Conservation (phyloP, 1,140 invertebrate genomes). For the Drosophila suzukii region DNA sequence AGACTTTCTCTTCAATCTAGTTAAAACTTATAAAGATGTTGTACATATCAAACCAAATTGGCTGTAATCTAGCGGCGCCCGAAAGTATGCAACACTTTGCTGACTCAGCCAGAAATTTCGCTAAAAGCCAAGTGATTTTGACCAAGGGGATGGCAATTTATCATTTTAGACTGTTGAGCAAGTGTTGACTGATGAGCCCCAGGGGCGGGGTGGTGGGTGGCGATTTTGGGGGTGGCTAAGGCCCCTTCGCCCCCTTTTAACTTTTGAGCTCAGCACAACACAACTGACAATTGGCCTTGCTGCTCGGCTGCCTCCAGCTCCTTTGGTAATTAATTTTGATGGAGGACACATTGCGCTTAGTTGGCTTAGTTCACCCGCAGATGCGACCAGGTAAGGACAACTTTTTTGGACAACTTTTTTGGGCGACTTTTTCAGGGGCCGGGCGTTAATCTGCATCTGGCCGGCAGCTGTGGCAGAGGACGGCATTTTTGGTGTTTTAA, state of each 20-base stretch:
- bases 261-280: constrained; percentile 62
- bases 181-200: constrained; percentile 66
- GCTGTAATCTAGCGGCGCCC: constrained; percentile 15
- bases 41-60: constrained; percentile 13
- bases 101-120: constrained; percentile 30
- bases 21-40: background rate
- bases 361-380: constrained; percentile 56
- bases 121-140: constrained; percentile 15
- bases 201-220: constrained; percentile 9
- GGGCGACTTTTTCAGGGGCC: background rate
- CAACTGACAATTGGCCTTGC: constrained; percentile 68
- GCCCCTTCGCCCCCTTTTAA: constrained; percentile 74
- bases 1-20: background rate
- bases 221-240: constrained; percentile 21
- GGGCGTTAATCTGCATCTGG: constrained; percentile 67
- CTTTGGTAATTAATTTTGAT: constrained; percentile 84
- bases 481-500: constrained; percentile 66
- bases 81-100: constrained; percentile 61
- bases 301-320: constrained; percentile 43
- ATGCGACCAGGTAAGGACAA: constrained; percentile 63
- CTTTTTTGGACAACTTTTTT: constrained; percentile 58
- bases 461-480: constrained; percentile 39
- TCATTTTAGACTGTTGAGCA: constrained; percentile 63
- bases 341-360: constrained; percentile 80
- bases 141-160: constrained; percentile 57